Evolutionary conservation across 2,113 vertebrate genomes (phyloP).

Genomic region (Hiodon alosoides): DNA sequence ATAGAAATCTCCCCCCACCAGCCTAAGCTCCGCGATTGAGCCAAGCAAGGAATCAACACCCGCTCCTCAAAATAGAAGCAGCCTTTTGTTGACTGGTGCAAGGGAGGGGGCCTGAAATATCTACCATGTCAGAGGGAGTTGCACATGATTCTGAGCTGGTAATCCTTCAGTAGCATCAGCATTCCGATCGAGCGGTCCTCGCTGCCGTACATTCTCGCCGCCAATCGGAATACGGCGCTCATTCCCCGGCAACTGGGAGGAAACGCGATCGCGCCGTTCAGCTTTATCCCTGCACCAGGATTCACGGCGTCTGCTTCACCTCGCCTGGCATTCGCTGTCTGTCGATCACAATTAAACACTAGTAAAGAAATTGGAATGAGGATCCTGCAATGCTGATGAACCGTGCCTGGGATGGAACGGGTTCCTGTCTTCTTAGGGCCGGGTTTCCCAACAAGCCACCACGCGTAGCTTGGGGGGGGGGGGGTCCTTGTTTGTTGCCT

Average conservation of each 20-base stretch:
- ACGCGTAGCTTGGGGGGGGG: neutral
- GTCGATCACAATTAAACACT: too few relatives aligned
- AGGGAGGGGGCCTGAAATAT: neutral
- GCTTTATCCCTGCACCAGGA: too few relatives aligned
- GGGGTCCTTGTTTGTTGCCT: neutral
- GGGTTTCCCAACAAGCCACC: neutral
- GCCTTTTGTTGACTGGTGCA: too few relatives aligned
- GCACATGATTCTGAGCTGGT: slow-evolving; percentile 1
- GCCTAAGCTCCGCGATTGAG: too few relatives aligned
- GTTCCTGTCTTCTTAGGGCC: too few relatives aligned
- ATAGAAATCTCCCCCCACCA: too few relatives aligned
- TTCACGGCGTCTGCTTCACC: too few relatives aligned
- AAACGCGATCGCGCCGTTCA: too few relatives aligned
- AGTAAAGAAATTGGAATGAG: too few relatives aligned
- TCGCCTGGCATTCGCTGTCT: too few relatives aligned
- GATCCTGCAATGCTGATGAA: too few relatives aligned
- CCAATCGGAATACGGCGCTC: neutral
- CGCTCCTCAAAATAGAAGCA: slow-evolving; percentile 3
- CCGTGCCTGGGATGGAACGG: too few relatives aligned
- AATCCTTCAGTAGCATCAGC: neutral
- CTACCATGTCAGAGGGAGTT: neutral
- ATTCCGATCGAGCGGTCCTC: neutral
- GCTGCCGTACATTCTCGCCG: neutral
- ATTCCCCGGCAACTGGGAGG: neutral
- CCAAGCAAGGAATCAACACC: neutral